These are phyloP conservation scores for Ditylenchus weischeri DNA, from an alignment of 2,888 invertebrate genomes.

Conservation along the genomic window DNA sequence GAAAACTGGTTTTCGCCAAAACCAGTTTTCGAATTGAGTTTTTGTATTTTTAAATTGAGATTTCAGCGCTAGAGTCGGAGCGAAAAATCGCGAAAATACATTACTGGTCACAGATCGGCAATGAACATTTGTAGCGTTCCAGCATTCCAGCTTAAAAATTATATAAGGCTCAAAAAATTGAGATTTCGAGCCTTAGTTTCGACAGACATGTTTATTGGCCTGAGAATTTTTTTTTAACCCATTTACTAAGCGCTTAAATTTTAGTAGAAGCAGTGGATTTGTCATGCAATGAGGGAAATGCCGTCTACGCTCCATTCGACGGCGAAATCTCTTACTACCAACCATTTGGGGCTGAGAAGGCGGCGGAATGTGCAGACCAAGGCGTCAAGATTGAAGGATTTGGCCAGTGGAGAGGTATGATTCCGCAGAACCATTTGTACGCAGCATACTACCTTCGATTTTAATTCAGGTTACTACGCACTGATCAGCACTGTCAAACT, in stretches of 20 bases:
- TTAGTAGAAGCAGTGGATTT: conserved; percentile 38
- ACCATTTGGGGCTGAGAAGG: conserved; percentile 39
- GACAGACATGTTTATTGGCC: too few relatives aligned
- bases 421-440: not conserved
- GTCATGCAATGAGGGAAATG: conserved; percentile 29
- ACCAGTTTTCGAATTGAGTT: too few relatives aligned
- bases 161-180: too few relatives aligned
- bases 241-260: conserved; percentile 11
- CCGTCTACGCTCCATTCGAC: conserved; percentile 49
- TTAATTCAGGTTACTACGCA: conserved; percentile 46
- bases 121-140: too few relatives aligned
- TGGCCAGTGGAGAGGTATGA: conserved; percentile 56
- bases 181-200: too few relatives aligned
- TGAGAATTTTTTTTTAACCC: too few relatives aligned
- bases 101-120: too few relatives aligned
- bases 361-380: conserved; percentile 51
- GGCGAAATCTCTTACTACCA: conserved; percentile 47
- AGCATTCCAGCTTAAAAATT: too few relatives aligned
- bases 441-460: not conserved
- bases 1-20: too few relatives aligned
- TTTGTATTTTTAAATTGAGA: too few relatives aligned
- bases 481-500: conserved; percentile 52
- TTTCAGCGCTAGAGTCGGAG: too few relatives aligned
- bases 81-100: too few relatives aligned
- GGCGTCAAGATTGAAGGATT: conserved; percentile 56